Conservation (phyloP, 2,113 vertebrate species). For the Meleagris gallopavo region DNA sequence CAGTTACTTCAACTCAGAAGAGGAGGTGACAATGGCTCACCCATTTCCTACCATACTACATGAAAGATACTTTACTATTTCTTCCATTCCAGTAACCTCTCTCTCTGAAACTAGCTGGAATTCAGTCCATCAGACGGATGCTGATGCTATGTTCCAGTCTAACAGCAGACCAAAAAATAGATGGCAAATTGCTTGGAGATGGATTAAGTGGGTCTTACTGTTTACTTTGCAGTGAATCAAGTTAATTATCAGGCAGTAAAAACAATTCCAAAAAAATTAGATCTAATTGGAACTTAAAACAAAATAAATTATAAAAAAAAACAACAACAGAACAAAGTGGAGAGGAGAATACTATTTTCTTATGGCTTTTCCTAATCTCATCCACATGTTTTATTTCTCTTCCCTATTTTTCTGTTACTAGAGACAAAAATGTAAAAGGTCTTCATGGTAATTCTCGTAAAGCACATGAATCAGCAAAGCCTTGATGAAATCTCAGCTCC, state of each 20-base stretch:
- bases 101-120: background rate
- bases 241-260: background rate
- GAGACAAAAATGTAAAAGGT: background rate
- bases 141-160: background rate
- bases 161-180: background rate
- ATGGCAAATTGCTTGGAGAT: background rate
- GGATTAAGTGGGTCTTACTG: background rate
- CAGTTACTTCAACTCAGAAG: background rate
- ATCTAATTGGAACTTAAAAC: background rate
- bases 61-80: background rate
- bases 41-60: background rate
- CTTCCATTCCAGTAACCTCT: background rate
- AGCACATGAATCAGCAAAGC: background rate
- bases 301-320: background rate
- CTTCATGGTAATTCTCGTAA: background rate
- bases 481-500: background rate
- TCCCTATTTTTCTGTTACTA: background rate
- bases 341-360: background rate
- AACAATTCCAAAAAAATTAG: background rate
- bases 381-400: background rate
- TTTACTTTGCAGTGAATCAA: background rate
- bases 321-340: background rate
- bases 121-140: background rate
- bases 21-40: background rate
- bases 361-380: background rate